A percentile compares a stretch with the other conserved stretches of the same genome.
These are phyloP conservation scores for Coleophora deauratella DNA, from an alignment of 2,888 invertebrate genomes.

Conservation along the genomic window DNA sequence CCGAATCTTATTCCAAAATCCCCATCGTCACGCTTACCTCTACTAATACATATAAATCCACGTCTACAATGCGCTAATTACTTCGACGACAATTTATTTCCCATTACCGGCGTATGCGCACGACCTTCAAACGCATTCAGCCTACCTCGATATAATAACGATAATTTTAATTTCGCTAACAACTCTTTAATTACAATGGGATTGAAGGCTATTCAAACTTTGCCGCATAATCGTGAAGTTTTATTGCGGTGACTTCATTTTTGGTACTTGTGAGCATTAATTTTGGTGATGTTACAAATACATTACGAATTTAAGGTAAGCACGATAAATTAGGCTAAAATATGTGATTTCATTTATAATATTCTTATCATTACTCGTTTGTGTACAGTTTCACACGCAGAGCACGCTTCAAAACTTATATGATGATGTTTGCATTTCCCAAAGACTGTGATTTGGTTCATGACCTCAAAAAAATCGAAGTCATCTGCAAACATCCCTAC, in stretches of 20 bases:
- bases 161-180: conserved; percentile 71
- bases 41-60: no score
- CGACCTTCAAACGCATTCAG: conserved; percentile 59
- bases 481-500: no score
- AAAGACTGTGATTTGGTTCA: no score
- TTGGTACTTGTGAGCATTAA: no score
- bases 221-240: conserved; percentile 18
- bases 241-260: conserved; percentile 1
- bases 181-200: conserved; percentile 63
- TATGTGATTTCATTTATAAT: no score
- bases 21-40: no score
- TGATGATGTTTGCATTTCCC: no score
- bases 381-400: no score
- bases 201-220: conserved; percentile 32
- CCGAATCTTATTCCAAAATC: no score
- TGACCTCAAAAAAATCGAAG: background rate
- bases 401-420: no score
- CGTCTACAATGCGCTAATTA: conserved; percentile 47
- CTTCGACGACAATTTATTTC: conserved; percentile 69
- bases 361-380: no score
- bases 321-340: no score
- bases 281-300: background rate
- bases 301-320: background rate
- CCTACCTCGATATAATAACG: conserved; percentile 46
- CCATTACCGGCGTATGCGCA: conserved; percentile 46